Percentiles rank a stretch among this genome's conserved stretches.
These are phyloP conservation scores for Sebastes iracundus DNA, from an alignment of 2,797 vertebrate genomes.

Conservation along the genomic window DNA sequence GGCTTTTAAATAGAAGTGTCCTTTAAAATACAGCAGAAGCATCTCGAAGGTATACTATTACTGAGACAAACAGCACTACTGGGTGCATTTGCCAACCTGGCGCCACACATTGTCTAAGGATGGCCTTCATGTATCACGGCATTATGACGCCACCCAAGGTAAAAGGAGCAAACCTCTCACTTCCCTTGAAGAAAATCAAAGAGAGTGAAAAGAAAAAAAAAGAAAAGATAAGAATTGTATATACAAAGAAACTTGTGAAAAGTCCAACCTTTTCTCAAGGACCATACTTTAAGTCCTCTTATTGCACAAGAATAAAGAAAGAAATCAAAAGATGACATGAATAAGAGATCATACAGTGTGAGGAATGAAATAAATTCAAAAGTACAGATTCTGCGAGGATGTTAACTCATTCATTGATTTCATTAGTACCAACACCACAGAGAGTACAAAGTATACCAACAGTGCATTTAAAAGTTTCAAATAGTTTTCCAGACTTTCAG, in stretches of 20 bases:
- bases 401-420: constrained; percentile 17
- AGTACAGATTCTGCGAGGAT: constrained; percentile 4
- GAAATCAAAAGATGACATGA: constrained; percentile 29
- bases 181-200: constrained; percentile 13
- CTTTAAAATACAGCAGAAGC: not conserved
- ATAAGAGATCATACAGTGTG: constrained; percentile 23
- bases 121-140: constrained; percentile 6
- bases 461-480: not conserved
- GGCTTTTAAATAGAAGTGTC: constrained; percentile 1
- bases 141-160: not conserved
- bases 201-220: not conserved
- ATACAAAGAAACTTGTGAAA: not conserved
- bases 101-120: not conserved
- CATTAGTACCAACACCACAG: not conserved
- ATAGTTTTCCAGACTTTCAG: not conserved
- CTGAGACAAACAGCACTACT: not conserved
- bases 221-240: not conserved
- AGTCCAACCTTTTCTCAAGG: not conserved
- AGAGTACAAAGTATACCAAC: not conserved
- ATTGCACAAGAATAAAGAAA: constrained; percentile 17
- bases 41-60: not conserved
- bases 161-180: not conserved
- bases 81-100: not conserved
- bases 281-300: not conserved
- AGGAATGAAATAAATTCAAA: constrained; percentile 19